Percentiles rank a stretch among this genome's conserved stretches.
These are phyloP conservation scores for Sitophilus oryzae DNA, from an alignment of 1,140 invertebrate genomes.

Conservation along the genomic window DNA sequence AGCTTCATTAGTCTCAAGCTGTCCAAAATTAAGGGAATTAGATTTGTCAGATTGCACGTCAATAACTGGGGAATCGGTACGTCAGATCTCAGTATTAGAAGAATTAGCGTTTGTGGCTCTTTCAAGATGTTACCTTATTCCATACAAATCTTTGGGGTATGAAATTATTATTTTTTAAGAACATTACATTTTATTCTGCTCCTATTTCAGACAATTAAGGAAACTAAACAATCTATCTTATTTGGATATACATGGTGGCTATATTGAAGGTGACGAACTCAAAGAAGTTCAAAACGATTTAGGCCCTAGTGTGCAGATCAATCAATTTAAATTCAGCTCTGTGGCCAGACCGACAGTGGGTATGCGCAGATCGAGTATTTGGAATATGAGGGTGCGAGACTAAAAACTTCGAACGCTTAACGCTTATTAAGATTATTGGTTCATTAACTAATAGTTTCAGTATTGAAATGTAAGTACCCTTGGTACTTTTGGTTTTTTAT, in stretches of 20 bases:
- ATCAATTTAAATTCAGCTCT: conserved; percentile 68
- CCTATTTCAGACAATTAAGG: conserved; percentile 33
- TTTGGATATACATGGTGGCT: conserved; percentile 42
- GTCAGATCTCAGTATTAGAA: conserved; percentile 55
- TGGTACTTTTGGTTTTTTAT: no score
- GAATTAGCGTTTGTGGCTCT: conserved; percentile 76
- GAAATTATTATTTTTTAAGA: conserved; percentile 31
- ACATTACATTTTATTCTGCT: conserved; percentile 3
- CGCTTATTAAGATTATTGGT: no score
- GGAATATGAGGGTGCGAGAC: conserved; percentile 79
- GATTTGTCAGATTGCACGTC: conserved; percentile 81
- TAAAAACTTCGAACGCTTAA: no score
- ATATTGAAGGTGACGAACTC: conserved; percentile 35
- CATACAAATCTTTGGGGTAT: conserved; percentile 56
- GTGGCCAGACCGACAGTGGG: conserved; percentile 85
- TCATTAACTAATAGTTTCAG: no score
- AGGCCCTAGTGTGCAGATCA: conserved; percentile 53
- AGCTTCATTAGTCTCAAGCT: conserved; percentile 55
- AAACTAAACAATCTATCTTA: conserved; percentile 35
- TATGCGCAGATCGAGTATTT: conserved; percentile 76
- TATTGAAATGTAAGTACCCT: no score
- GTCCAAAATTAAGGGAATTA: conserved; percentile 69
- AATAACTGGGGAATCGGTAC: conserved; percentile 56
- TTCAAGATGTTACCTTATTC: conserved; percentile 76
- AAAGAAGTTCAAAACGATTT: conserved; percentile 36